These are phyloP conservation scores for Arctia plantaginis DNA, from an alignment of 2,888 invertebrate species.

Conservation along the genomic window DNA sequence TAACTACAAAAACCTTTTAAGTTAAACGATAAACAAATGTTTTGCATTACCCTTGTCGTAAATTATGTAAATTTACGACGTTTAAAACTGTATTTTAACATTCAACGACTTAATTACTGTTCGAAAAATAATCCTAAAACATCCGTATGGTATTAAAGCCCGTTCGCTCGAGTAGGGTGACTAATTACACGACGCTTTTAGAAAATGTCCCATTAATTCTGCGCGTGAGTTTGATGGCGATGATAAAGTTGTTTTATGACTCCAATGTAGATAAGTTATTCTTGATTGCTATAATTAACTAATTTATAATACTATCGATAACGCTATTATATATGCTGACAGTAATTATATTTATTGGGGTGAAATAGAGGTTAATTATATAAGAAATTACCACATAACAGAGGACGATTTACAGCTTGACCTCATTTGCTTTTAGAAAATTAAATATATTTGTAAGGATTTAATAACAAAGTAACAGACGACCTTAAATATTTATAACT, in stretches of 20 bases:
- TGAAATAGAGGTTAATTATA: conserved; percentile 12
- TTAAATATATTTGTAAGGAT: background rate
- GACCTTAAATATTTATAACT: background rate
- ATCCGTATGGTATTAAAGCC: conserved; percentile 62
- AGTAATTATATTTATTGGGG: conserved; percentile 15
- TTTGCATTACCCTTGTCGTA: conserved; percentile 50
- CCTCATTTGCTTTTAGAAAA: background rate
- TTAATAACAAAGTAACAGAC: background rate
- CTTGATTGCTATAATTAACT: conserved; percentile 30
- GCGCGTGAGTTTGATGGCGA: conserved; percentile 33
- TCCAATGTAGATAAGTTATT: conserved; percentile 38
- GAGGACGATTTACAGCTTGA: conserved; percentile 4
- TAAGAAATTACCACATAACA: background rate
- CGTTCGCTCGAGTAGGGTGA: conserved; percentile 44
- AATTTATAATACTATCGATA: conserved; percentile 23
- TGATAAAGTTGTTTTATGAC: conserved; percentile 43
- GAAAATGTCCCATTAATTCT: conserved; percentile 42
- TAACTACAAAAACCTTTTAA: conserved; percentile 56
- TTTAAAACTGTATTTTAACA: conserved; percentile 63
- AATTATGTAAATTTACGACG: conserved; percentile 60
- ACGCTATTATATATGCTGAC: conserved; percentile 11
- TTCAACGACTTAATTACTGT: conserved; percentile 67
- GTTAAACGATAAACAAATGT: conserved; percentile 50
- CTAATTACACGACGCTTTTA: conserved; percentile 44
- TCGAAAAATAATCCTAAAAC: conserved; percentile 61